phyloP scores from a whole-genome alignment of 2,797 vertebrate genomes.

The Artibeus jamaicensis region DNA sequence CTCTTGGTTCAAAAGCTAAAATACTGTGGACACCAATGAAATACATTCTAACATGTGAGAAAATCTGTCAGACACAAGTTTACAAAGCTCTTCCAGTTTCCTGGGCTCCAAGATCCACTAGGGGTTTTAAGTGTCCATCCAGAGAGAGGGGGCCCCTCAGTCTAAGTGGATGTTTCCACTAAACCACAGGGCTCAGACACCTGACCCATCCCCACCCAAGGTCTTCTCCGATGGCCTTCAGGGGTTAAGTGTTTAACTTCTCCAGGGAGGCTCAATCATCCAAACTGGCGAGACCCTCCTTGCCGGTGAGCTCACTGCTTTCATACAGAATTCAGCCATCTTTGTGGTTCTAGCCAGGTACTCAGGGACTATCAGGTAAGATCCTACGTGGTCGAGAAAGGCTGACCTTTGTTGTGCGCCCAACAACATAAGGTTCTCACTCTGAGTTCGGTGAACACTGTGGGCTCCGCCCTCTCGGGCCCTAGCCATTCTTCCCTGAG shows the following conservation, averaged over 20 bases:
- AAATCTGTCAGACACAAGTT: not conserved
- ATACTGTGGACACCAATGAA: not conserved
- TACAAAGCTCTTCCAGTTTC: not conserved
- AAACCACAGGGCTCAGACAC: not conserved
- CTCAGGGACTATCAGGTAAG: not conserved
- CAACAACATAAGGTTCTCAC: not conserved
- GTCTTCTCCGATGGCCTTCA: not conserved
- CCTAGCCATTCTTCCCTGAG: not conserved
- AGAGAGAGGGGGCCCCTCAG: not conserved
- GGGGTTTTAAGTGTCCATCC: not conserved
- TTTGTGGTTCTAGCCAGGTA: not conserved
- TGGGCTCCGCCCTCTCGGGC: not conserved
- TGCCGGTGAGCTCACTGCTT: fast-evolving
- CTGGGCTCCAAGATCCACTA: not conserved
- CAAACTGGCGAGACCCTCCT: not conserved
- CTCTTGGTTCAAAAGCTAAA: not conserved
- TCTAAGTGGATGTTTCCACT: not conserved
- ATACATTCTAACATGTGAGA: not conserved
- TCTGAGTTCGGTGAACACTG: not conserved
- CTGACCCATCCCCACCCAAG: fast-evolving
- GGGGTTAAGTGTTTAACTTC: not conserved
- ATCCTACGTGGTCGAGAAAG: not conserved
- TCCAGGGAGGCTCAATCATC: not conserved
- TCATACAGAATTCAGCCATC: not conserved
- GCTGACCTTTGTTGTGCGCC: no score